Conservation (phyloP, 2,113 vertebrate species). For the Hemibates koningsi region DNA sequence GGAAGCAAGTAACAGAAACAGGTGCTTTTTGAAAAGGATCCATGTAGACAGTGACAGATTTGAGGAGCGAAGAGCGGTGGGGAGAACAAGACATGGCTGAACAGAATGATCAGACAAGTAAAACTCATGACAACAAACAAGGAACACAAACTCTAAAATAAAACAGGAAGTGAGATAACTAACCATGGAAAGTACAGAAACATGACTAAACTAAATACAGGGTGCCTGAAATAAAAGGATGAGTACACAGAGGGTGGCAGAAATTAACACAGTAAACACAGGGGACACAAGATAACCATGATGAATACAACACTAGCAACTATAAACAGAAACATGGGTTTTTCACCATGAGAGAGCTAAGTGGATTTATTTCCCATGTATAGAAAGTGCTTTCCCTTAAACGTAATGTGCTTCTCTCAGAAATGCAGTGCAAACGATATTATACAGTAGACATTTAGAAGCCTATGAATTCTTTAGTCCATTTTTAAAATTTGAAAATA, state of each 20-base stretch:
- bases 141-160: background rate
- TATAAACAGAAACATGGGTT: background rate
- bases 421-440: background rate
- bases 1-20: fast-evolving
- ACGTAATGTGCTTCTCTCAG: background rate
- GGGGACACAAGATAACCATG: background rate
- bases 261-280: background rate
- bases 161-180: background rate
- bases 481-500: background rate
- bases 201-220: background rate
- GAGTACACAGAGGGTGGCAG: background rate
- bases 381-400: background rate
- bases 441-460: background rate
- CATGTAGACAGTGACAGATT: fast-evolving
- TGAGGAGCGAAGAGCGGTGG: fast-evolving
- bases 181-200: background rate
- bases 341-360: background rate
- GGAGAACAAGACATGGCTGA: background rate
- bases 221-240: background rate
- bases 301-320: background rate
- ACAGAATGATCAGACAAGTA: fast-evolving
- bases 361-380: background rate
- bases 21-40: background rate
- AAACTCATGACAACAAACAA: background rate
- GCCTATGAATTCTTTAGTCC: background rate